A percentile compares a stretch with the other conserved stretches of the same genome.
Evolutionary conservation across 37 sponge, comb jelly and placozoan genomes (phyloP).

Genomic region (Mnemiopsis leidyi): DNA sequence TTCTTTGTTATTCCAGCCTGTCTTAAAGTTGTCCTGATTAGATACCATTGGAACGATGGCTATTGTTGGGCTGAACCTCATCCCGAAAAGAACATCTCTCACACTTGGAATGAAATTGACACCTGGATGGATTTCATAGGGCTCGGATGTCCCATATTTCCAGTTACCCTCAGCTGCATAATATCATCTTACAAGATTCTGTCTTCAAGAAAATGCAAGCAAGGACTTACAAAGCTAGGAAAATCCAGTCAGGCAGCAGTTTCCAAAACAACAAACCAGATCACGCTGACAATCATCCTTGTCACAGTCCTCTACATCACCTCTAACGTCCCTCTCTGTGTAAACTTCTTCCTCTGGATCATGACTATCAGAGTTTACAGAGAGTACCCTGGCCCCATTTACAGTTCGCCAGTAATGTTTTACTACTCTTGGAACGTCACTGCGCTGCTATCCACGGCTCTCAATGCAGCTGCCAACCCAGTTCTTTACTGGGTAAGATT

Average conservation of each 20-base stretch:
- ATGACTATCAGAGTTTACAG: background rate
- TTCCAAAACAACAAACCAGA: background rate
- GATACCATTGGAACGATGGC: slow-evolving; percentile 16
- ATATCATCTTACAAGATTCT: slow-evolving; percentile 3
- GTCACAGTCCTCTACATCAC: slow-evolving; percentile 6
- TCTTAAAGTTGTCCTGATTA: background rate
- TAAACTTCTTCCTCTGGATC: background rate
- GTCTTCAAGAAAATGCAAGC: background rate
- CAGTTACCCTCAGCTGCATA: background rate
- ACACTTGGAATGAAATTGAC: background rate
- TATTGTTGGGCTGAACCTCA: background rate
- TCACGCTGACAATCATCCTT: slow-evolving; percentile 8
- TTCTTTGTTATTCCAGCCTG: background rate
- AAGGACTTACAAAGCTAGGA: background rate
- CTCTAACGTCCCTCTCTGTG: background rate
- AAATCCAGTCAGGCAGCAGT: background rate
- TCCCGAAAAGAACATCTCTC: background rate
- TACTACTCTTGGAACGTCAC: slow-evolving; percentile 36
- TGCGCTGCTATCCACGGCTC: background rate
- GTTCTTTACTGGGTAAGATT: background rate
- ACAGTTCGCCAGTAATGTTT: background rate
- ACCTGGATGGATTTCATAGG: background rate
- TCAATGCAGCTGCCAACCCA: background rate
- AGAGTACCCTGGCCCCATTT: slow-evolving; percentile 7
- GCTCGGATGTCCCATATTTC: background rate